Evolutionary conservation across 2,888 invertebrate genomes (phyloP).

Genomic region (Ochropacha duplaris): DNA sequence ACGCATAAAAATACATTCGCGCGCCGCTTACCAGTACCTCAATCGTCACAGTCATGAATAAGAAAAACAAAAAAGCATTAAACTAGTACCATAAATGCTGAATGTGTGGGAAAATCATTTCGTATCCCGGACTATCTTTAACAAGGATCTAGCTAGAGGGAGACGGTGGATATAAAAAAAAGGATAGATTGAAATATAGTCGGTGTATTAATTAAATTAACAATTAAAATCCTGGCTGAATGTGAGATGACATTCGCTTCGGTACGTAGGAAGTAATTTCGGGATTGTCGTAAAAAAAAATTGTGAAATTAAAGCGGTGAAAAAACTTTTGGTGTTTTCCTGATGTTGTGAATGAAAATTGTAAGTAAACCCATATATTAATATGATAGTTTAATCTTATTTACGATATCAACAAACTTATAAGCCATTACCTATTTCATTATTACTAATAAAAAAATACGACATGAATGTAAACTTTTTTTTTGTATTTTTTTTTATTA

Average conservation of each 20-base stretch:
- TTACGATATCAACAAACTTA: neutral
- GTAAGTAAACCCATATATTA: constrained; percentile 9
- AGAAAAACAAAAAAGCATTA: constrained; percentile 21
- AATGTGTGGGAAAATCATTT: constrained; percentile 16
- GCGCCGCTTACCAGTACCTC: constrained; percentile 1
- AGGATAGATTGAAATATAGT: constrained; percentile 31
- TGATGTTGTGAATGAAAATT: constrained; percentile 8
- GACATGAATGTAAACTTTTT: no score
- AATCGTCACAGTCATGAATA: constrained; percentile 32
- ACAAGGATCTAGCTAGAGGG: constrained; percentile 37
- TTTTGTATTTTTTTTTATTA: neutral
- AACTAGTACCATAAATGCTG: constrained; percentile 31
- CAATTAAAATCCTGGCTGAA: constrained; percentile 20
- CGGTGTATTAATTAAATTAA: constrained; percentile 25
- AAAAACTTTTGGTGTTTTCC: neutral
- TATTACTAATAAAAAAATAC: no score
- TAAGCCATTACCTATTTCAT: neutral
- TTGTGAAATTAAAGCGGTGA: neutral
- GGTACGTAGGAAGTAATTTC: neutral
- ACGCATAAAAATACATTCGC: neutral
- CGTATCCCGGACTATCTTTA: constrained; percentile 33
- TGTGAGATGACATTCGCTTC: neutral
- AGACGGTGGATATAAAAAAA: constrained; percentile 32
- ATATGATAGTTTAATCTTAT: neutral
- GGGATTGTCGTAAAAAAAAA: neutral